A percentile compares a stretch with the other conserved stretches of the same genome.
Conservation (phyloP, 1,140 invertebrate genomes). For the Zelostemma sp. region DNA sequence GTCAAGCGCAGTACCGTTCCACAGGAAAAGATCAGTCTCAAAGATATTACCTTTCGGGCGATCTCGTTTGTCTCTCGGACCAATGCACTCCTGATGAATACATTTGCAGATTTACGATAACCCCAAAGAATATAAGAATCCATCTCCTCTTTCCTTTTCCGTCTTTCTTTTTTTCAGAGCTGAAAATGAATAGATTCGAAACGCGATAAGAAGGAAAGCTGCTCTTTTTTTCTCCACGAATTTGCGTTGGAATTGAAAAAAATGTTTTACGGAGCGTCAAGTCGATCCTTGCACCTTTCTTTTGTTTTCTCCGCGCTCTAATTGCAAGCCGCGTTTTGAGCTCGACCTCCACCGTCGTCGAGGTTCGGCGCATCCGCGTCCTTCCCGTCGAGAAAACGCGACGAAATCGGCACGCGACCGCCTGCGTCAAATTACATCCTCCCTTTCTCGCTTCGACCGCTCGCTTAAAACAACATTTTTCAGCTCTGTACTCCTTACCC, state of each 20-base stretch:
- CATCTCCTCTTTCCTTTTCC: too few relatives aligned
- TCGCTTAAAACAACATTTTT: too few relatives aligned
- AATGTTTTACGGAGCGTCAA: slow-evolving; percentile 67
- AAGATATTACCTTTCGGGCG: slow-evolving; percentile 33
- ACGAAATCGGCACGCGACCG: slow-evolving; percentile 5
- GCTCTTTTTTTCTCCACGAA: too few relatives aligned
- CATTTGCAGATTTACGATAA: slow-evolving; percentile 1
- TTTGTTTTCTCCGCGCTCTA: slow-evolving; percentile 70
- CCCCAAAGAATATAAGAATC: background rate
- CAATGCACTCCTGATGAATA: slow-evolving; percentile 1
- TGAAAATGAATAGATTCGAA: too few relatives aligned
- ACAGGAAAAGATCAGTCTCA: slow-evolving; percentile 34
- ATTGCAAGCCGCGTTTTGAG: slow-evolving; percentile 59
- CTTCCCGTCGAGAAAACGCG: slow-evolving; percentile 50
- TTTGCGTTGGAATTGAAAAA: too few relatives aligned
- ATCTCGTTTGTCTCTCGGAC: slow-evolving; percentile 19
- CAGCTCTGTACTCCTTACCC: too few relatives aligned
- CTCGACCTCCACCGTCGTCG: slow-evolving; percentile 45
- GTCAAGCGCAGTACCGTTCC: slow-evolving; percentile 43
- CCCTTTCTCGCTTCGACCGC: too few relatives aligned
- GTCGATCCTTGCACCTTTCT: slow-evolving; percentile 69
- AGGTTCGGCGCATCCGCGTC: slow-evolving; percentile 46
- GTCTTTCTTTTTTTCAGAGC: too few relatives aligned
- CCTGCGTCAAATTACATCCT: background rate
- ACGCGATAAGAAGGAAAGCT: too few relatives aligned